phyloP scores from a whole-genome alignment of 2,797 vertebrate species.

The Cacajao melanocephalus region DNA sequence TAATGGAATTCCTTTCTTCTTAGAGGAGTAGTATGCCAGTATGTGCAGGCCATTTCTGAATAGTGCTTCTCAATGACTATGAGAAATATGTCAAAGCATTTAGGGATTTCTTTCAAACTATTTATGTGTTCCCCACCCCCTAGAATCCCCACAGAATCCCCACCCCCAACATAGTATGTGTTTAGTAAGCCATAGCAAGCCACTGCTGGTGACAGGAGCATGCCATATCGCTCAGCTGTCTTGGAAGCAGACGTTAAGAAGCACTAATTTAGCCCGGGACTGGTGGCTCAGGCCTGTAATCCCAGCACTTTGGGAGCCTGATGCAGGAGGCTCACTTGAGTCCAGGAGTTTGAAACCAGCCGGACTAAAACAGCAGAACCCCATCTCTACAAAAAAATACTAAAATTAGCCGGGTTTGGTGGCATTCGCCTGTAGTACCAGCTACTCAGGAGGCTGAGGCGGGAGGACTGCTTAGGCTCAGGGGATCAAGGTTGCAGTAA shows the following conservation, averaged over 20 bases:
- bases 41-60: constrained; percentile 8
- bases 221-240: neutral
- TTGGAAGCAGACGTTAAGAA: neutral
- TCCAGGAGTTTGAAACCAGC: neutral
- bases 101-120: neutral
- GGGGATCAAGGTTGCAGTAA: neutral
- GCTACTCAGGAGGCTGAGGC: neutral
- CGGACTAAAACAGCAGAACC: neutral
- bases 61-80: neutral
- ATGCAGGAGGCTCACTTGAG: neutral
- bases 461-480: neutral
- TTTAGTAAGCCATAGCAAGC: neutral
- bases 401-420: neutral
- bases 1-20: constrained; percentile 25
- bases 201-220: neutral
- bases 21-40: neutral
- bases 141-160: neutral
- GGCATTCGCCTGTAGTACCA: neutral
- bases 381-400: neutral
- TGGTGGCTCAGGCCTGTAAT: neutral
- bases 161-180: no score
- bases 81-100: constrained; percentile 1
- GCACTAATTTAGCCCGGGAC: neutral
- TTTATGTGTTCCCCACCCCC: neutral
- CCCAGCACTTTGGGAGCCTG: neutral